phyloP scores from a whole-genome alignment of 2,113 vertebrate species.

The Butorides virescens region DNA sequence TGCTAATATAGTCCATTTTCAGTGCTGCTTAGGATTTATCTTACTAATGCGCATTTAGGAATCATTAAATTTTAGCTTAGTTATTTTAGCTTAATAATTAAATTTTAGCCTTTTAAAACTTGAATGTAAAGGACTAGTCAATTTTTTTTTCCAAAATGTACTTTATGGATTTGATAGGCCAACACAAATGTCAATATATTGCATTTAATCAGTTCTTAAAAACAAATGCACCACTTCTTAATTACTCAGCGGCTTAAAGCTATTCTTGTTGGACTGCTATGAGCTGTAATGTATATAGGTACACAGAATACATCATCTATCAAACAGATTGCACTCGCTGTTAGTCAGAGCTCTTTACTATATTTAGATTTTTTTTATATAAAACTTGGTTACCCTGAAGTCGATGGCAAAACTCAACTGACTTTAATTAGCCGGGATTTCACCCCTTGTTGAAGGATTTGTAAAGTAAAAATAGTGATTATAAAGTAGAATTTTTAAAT shows the following conservation, averaged over 20 bases:
- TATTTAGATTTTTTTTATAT: background rate
- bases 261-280: background rate
- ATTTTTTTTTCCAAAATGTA: background rate
- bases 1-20: background rate
- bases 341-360: slow-evolving; percentile 28
- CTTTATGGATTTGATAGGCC: background rate
- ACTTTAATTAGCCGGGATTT: background rate
- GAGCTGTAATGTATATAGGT: background rate
- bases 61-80: background rate
- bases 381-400: background rate
- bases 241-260: background rate
- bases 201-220: slow-evolving; percentile 1
- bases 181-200: slow-evolving; percentile 5
- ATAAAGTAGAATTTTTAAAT: background rate
- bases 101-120: slow-evolving; percentile 17
- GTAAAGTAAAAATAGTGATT: background rate
- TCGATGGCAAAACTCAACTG: background rate
- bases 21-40: background rate
- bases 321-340: slow-evolving; percentile 19
- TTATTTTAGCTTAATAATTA: background rate
- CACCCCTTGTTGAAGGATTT: background rate
- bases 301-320: background rate
- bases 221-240: background rate
- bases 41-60: background rate
- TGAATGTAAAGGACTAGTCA: background rate